Base-by-base conservation (phyloP, 2,797 vertebrate species). In the Rachycentron canadum region DNA sequence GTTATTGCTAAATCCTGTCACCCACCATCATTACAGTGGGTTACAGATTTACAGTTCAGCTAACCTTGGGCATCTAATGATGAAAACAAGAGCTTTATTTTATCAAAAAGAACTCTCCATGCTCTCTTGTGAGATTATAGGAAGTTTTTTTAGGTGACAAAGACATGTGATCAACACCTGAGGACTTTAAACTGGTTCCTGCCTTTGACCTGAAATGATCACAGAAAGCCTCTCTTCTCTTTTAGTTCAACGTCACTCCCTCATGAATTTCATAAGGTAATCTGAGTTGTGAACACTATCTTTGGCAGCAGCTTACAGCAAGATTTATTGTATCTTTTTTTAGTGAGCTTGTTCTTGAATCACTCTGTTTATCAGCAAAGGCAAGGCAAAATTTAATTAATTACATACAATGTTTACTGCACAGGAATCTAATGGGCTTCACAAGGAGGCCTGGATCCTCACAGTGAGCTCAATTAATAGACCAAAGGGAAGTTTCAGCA, bases 401-500 rank as follows among this genome's bases (percentile, higher is more conserved):
- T 82, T 74, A 71, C 73, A 60, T 23, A 19, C 61, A 53, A 0
- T 65, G 47, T 83, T 74, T 75, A 83, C 56, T 69, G 64, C 61
- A 12, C 65, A 78, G 62, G 65, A 72, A 55, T 79, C 11, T 56
- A 87, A 73, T 69, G 47, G 45, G 12, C 38, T 28, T 73, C 34
- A 25, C 58, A 16, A 17, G 53, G 62, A 57, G 53, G 59, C 76
- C 34, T 61, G 47, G 65, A 45, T 67, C 56, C 49, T 68, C 25
- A 16, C 25, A 40, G 10, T 61, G 41, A 2, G 1, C 45, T 69
- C 40, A 25, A 36, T 80, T 79, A 79, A 83, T 73, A 79, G 77
- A 70, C 38, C 30, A 65, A 81, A 80, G 43, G 64, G 32, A 69
- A 59, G 41, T 72, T 76, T 87, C 41, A 68, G 74, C 61, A 61